Base-by-base conservation (phyloP, 2,113 vertebrate species). In the Proterorhinus semilunaris region DNA sequence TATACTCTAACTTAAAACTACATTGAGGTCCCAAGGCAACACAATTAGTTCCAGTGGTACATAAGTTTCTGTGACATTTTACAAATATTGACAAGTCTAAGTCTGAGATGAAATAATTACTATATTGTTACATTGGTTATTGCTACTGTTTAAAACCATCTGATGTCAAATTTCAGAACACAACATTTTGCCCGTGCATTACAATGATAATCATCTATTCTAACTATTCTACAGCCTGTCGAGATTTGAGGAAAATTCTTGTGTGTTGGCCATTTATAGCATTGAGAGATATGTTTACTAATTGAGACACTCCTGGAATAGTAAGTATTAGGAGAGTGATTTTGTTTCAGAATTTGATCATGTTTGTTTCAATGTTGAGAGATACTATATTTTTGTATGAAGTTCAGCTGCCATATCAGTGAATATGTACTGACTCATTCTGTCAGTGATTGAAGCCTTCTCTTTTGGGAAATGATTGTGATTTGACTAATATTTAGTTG, bases 401-500 rank as follows among this genome's bases (percentile, higher is more conserved):
- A 84, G 90, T 72, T 91, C 89, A 90, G 87, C 62, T 89, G 81
- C 91, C 91, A 91, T 93, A 91, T 93, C 91, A 93, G 88, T 92
- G 91, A 89, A 92, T 93, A 93, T 93, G 89, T 91, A 87, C 89
- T 92, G 91, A 88, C 88, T 89, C 88, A 83, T 85, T 68, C 81
- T 80, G 84, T 86, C 82, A 81, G 80, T 81, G 74, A 82, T 48
- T 5, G 71, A 63, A 69, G 68, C 47, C 65, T 87, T 79, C 68
- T 81, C 50, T 65, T 52, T 79, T 78, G 71, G 61, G 88, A 90
- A 91, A 91, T 91, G 66, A 88, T 75, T 61, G 66, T 76, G 9
- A 69, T 88, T 85, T 91, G 82, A 93, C 91, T 94, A 93, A 93
- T 92, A 91, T 93, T 93, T 92, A 93, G 91, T 92, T 92, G 91